phyloP scores from a whole-genome alignment of 2,888 invertebrate species.

The Eudasyphora cyanicolor region DNA sequence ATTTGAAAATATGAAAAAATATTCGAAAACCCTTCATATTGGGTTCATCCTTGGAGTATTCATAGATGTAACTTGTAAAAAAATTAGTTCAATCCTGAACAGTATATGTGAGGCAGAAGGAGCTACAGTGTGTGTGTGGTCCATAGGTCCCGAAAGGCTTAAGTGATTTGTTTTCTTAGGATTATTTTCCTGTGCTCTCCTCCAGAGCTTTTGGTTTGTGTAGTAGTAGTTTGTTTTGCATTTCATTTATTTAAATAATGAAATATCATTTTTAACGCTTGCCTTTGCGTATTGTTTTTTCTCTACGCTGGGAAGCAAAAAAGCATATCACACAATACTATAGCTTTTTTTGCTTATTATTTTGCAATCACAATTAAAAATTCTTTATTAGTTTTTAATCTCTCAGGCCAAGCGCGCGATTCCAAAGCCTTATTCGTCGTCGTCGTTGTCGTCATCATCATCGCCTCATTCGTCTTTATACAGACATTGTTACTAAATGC shows the following conservation, averaged over 20 bases:
- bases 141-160: slow-evolving; percentile 46
- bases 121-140: slow-evolving; percentile 1
- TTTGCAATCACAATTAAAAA: slow-evolving; percentile 48
- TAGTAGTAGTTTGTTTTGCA: no score
- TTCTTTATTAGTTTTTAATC: slow-evolving; percentile 51
- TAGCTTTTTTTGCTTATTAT: slow-evolving; percentile 43
- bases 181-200: slow-evolving; percentile 15
- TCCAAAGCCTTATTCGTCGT: background rate
- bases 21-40: slow-evolving; percentile 51
- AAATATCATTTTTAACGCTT: slow-evolving; percentile 10
- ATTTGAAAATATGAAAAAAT: slow-evolving; percentile 46
- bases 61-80: background rate
- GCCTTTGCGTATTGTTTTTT: no score
- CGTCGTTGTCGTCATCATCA: background rate
- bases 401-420: background rate
- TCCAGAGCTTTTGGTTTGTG: background rate
- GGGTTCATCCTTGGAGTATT: slow-evolving; percentile 49
- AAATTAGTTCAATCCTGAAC: background rate
- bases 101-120: background rate
- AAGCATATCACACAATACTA: background rate
- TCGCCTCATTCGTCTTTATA: no score
- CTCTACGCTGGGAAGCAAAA: background rate
- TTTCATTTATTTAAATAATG: slow-evolving; percentile 37
- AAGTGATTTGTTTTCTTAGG: slow-evolving; percentile 21
- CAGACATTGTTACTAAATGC: slow-evolving; percentile 28